Evolutionary conservation across 2,888 invertebrate genomes (phyloP).

Genomic region (Leistus spinibarbis): DNA sequence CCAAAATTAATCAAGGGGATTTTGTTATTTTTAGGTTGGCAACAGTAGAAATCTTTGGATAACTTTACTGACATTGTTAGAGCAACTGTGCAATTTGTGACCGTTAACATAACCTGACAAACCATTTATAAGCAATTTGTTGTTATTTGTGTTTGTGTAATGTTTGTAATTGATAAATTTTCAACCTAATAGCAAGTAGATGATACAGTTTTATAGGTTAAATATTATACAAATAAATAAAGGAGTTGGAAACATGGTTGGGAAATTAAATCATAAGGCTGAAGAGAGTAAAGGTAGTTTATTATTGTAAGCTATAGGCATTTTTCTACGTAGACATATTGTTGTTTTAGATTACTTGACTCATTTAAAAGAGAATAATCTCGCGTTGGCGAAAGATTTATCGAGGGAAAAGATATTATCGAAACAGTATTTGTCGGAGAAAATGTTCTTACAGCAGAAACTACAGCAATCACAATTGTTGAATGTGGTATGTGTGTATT

Average conservation of each 20-base stretch:
- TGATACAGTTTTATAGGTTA: neutral
- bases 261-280: neutral
- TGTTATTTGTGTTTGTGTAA: neutral
- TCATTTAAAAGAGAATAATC: conserved; percentile 21
- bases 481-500: conserved; percentile 6
- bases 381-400: conserved; percentile 12
- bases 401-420: neutral
- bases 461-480: neutral
- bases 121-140: neutral
- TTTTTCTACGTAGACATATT: neutral
- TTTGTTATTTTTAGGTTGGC: no score
- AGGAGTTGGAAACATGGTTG: neutral
- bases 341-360: neutral
- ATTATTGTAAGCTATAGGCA: neutral
- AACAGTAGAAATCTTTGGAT: no score
- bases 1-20: no score
- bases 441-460: conserved; percentile 15
- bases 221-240: neutral
- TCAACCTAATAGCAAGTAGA: neutral
- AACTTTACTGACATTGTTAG: no score
- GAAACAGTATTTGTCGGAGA: conserved; percentile 16
- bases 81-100: neutral
- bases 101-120: neutral
- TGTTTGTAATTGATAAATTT: neutral
- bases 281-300: neutral